Evolutionary conservation across 2,888 invertebrate species (phyloP).

Genomic region (Pachymerium ferrugineum): DNA sequence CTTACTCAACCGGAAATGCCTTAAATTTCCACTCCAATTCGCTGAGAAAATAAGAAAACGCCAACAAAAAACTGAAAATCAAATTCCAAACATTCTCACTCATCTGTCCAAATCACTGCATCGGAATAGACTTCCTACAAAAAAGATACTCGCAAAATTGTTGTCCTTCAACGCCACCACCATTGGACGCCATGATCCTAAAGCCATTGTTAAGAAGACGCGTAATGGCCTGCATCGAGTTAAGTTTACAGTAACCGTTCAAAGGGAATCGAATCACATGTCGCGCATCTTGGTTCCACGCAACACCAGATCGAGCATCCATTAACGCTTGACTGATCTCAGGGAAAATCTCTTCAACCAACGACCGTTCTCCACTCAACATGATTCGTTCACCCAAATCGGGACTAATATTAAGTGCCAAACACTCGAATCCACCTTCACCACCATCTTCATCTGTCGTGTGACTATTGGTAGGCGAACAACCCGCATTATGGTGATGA

Average conservation of each 20-base stretch:
- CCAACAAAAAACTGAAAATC: no score
- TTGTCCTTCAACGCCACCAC: conserved; percentile 80
- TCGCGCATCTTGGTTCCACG: conserved; percentile 71
- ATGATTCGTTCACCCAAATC: conserved; percentile 74
- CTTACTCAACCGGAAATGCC: no score
- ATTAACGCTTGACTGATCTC: conserved; percentile 64
- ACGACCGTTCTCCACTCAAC: conserved; percentile 69
- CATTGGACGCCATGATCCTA: conserved; percentile 72
- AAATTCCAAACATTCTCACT: no score
- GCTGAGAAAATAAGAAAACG: no score
- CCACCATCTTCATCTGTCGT: conserved; percentile 17
- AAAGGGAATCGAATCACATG: conserved; percentile 79
- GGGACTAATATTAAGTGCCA: conserved; percentile 72
- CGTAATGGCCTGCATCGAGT: conserved; percentile 80
- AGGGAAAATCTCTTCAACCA: conserved; percentile 63
- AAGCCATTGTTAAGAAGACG: conserved; percentile 72
- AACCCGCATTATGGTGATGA: background rate
- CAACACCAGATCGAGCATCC: conserved; percentile 70
- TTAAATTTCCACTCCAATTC: no score
- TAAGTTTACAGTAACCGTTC: conserved; percentile 82
- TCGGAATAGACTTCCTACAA: conserved; percentile 54
- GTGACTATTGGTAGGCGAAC: conserved; percentile 32
- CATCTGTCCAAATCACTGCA: conserved; percentile 38
- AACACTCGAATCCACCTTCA: conserved; percentile 61
- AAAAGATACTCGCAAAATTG: conserved; percentile 85